Base-by-base conservation (phyloP, 1,140 invertebrate genomes). In the Diorhabda carinulata region DNA sequence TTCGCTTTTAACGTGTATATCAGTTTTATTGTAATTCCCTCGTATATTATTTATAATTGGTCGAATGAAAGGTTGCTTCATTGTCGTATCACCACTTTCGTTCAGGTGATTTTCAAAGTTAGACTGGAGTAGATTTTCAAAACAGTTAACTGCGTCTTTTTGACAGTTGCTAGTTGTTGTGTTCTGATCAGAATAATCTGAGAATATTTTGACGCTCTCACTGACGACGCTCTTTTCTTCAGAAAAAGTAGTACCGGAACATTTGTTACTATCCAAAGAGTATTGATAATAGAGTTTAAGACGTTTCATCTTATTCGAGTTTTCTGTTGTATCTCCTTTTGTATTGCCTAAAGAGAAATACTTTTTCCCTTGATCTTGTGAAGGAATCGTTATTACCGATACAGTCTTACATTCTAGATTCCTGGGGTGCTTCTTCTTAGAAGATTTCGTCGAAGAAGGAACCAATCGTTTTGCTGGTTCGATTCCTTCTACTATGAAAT, bases 391-490 rank as follows among this genome's bases (percentile, higher is more conserved):
- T 52, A 72, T 62, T 58, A 75, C 69, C 4, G 70, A 73, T 7
- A 73, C 43, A 9, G 66, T 73, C 69, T 75, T 75, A 63, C 71
- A 74, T 66, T 72, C 71, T 9, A 72, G 57, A 42, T 69, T 75
- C n/a, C 45, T 70, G 44, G 9, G 40, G 7, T 7, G 9, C 10
- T 7, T 9, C 52, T 68, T 67, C 59, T 58, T 70, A 43, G 63
- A 44, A 42, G 66, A 56, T 69, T 69, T 72, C 7, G 57, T 58
- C 5, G 40, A 57, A 60, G 56, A 57, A 25, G 25, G 25, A 43
- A 72, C 67, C 9, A 71, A 66, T 58, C 66, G 47, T 60, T 68
- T 75, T 10, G 70, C 69, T n/a, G 74, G 73, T 72, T 77, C 74
- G 2, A 72, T 69, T 3, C 72, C 76, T 47, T 76, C 68, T 5